Conservation (phyloP, 1,140 invertebrate genomes). For the Mactra quadrangularis region DNA sequence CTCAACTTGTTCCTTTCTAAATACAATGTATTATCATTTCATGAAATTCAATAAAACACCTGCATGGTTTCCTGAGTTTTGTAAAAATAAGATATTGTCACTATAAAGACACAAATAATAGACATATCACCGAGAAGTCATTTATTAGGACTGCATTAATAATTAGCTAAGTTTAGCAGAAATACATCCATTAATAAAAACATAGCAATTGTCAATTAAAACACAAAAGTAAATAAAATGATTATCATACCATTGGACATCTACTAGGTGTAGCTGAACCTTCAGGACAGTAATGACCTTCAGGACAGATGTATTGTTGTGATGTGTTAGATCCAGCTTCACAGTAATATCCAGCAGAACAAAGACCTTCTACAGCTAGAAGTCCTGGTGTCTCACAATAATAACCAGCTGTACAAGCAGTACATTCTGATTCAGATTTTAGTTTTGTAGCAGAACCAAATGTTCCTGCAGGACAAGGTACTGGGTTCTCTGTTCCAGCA, state of each 20-base stretch:
- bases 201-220: not conserved
- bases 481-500: conserved; percentile 74
- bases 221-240: not conserved
- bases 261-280: conserved; percentile 71
- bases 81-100: no score
- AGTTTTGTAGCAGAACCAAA: conserved; percentile 74
- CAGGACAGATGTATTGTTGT: conserved; percentile 73
- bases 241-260: conserved; percentile 73
- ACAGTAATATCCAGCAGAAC: conserved; percentile 77
- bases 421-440: conserved; percentile 74
- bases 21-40: no score
- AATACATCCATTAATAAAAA: no score
- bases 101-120: no score
- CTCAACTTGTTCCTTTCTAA: no score
- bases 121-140: no score
- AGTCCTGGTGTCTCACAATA: conserved; percentile 78
- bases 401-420: conserved; percentile 72
- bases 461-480: conserved; percentile 76
- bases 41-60: no score
- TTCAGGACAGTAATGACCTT: conserved; percentile 74
- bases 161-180: no score
- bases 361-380: conserved; percentile 69
- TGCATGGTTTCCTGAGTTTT: no score
- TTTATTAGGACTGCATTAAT: no score
- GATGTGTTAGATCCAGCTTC: conserved; percentile 71